Base-by-base conservation (phyloP, 2,888 invertebrate species). In the Sesia bembeciformis region DNA sequence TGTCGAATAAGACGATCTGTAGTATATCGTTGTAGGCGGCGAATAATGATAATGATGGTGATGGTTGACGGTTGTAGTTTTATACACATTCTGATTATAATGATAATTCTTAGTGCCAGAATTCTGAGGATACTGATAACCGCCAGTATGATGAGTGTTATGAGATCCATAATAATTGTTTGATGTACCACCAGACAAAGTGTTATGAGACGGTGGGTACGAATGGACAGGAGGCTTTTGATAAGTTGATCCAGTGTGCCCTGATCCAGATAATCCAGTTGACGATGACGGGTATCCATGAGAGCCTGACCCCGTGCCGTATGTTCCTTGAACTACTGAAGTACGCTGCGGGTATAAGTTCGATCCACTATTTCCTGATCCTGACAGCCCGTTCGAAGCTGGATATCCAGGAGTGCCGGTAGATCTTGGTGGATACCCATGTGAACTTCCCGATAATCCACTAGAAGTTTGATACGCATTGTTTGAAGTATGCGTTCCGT, bases 331-430 rank as follows among this genome's bases (percentile, higher is more conserved):
- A 41, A 41, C 5, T 7, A 7, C 41, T 49, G 49, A 49, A 6
- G 23, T 50, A 50, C 39, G 5, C 39, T 50, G 50, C 7, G 8
- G 46, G 8, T 46, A 46, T 23, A 23, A 2, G 23, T 46, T 46
- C 4, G 46, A 46, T n/a, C 6, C 46, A 5, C n/a, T 8, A 46
- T 46, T 46, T 50, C 60, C 60, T 38, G 58, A 62, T 51, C 62
- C 62, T 3, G 65, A 64, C 5, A 60, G 40, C 7, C 63, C 63
- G 4, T 58, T 50, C 4, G 55, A 52, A 38, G 58, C 42, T 23
- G 62, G 62, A 43, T 59, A 60, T 38, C 64, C 39, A 4, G 23
- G 64, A 40, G 62, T 61, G 40, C 49, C 52, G n/a, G 52, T 62
- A 0, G 62, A 57, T 5, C 57, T 60, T 42, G 42, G 5, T 42